Evolutionary conservation across 2,797 vertebrate genomes (phyloP).

Genomic region (Hafferia zeledoni): DNA sequence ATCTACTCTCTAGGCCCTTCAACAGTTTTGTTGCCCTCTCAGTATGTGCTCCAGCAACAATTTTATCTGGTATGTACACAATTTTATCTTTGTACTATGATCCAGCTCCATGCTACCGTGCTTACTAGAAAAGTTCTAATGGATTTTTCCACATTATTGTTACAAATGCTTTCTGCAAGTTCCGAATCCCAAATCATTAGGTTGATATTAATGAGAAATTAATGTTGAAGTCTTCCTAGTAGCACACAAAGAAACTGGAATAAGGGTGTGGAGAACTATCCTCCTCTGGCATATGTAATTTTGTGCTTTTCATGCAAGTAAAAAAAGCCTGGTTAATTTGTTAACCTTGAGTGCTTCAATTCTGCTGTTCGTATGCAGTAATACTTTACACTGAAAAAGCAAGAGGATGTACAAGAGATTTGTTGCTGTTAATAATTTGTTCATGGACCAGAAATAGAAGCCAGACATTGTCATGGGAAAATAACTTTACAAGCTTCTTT

Average conservation of each 20-base stretch:
- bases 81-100: background rate
- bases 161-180: background rate
- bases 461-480: background rate
- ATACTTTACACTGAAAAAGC: background rate
- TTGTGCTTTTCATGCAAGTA: conserved; percentile 11
- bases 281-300: conserved; percentile 16
- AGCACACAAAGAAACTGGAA: background rate
- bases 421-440: background rate
- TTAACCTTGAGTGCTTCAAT: background rate
- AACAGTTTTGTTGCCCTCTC: background rate
- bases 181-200: background rate
- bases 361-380: background rate
- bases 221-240: background rate
- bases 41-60: background rate
- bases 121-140: background rate
- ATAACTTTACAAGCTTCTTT: background rate
- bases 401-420: background rate
- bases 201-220: background rate
- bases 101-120: background rate
- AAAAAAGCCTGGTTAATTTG: background rate
- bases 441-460: background rate
- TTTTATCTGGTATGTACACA: background rate
- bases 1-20: background rate
- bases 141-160: background rate
- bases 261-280: background rate